A percentile compares a stretch with the other conserved stretches of the same genome.
These are phyloP conservation scores for Micromys minutus DNA, from an alignment of 2,113 vertebrate genomes.

Conservation along the genomic window DNA sequence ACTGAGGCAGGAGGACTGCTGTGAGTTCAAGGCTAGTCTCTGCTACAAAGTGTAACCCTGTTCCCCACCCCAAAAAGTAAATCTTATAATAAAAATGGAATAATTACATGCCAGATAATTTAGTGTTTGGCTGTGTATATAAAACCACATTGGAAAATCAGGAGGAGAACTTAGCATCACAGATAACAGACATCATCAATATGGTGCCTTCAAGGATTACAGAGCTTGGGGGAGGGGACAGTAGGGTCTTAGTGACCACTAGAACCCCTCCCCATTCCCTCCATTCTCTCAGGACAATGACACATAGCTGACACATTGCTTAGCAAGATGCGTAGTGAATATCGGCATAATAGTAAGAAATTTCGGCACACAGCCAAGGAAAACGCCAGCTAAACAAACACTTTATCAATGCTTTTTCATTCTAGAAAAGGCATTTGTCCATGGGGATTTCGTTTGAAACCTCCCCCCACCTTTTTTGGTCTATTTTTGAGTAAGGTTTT, in stretches of 20 bases:
- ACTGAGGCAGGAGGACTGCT: background rate
- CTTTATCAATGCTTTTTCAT: constrained; percentile 20
- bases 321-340: background rate
- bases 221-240: background rate
- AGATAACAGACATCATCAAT: background rate
- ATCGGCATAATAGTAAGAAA: background rate
- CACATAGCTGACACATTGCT: background rate
- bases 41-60: background rate
- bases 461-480: background rate
- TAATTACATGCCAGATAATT: constrained; percentile 10
- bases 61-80: background rate
- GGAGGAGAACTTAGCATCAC: background rate
- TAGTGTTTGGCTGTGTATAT: background rate
- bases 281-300: background rate
- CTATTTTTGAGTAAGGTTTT: background rate
- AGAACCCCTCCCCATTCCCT: background rate
- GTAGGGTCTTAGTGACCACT: background rate
- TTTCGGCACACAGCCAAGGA: background rate
- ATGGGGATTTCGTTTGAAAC: background rate
- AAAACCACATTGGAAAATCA: background rate
- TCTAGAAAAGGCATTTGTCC: background rate
- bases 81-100: background rate
- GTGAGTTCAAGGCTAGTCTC: background rate
- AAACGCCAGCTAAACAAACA: constrained; percentile 26
- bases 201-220: constrained; percentile 9